Evolutionary conservation across 2,113 vertebrate genomes (phyloP), one percentile per base, ranked within the genome.

Genomic region (Sula dactylatra): DNA sequence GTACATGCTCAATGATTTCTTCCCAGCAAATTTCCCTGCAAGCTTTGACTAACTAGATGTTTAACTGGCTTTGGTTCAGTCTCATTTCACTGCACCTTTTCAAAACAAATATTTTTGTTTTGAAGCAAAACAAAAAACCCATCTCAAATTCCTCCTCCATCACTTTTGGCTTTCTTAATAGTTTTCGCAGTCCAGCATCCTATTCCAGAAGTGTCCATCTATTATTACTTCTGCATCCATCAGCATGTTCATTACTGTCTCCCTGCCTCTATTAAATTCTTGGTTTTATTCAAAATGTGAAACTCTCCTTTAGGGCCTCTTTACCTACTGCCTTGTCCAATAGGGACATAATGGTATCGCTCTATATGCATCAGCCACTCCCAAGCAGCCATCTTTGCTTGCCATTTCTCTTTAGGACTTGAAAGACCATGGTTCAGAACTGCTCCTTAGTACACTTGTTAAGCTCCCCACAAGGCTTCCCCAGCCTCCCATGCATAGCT

Each of bases 401-500:
- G 31, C 22, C 69, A 13, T 49, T 82, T 82, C 42, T 55, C 38
- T 82, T 62, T 7, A 72, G 38, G 45, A 26, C 7, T 7, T 3
- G 5, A 78, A 79, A 95, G 16, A 12, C 22, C 52, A 24, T 3
- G 2, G 32, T 5, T 70, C 62, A 77, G 71, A 66, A 67, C 50
- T 24, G 18, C 11, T 27, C 24, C 27, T 82, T 11, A 52, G 27
- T 12, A 34, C 14, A 25, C 18, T 26, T 20, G 72, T 49, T 45
- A 73, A 78, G 29, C 21, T 72, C 11, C 67, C 78, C 34, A 17
- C 47, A 40, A 50, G 24, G 61, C 38, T 64, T 78, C 32, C 34
- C 44, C 25, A 66, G 55, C 4, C 9, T 17, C 16, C 59, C 20
- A 22, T 1, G 1, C n/a, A n/a, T 1, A 3, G 10, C 47, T 47